Percentiles rank a stretch among this genome's conserved stretches.
Evolutionary conservation across 2,113 vertebrate genomes (phyloP).

Genomic region (Leptosomus discolor): DNA sequence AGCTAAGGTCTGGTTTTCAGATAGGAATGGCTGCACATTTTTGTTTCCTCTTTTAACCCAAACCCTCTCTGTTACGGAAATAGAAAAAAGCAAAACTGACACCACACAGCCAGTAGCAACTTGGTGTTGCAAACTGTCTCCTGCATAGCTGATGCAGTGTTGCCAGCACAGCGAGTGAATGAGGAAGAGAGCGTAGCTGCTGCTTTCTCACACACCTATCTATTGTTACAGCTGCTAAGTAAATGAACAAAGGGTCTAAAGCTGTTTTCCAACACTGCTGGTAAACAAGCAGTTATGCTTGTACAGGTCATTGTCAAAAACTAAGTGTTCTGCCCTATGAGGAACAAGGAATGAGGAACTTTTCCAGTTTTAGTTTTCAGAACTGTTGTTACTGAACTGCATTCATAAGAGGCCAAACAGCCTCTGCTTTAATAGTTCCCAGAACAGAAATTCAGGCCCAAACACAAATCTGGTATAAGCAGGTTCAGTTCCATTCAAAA

Average conservation of each 20-base stretch:
- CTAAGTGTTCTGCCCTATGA: background rate
- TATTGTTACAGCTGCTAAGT: background rate
- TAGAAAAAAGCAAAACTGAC: background rate
- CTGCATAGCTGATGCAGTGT: background rate
- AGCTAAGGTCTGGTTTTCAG: slow-evolving; percentile 29
- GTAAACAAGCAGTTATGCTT: background rate
- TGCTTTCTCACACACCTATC: background rate
- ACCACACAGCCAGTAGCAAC: background rate
- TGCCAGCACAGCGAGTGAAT: background rate
- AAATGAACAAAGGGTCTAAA: background rate
- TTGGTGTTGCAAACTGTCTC: background rate
- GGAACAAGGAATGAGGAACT: slow-evolving; percentile 14
- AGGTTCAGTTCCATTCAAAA: background rate
- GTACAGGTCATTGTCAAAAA: background rate
- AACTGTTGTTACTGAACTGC: background rate
- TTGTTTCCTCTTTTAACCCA: slow-evolving; percentile 61
- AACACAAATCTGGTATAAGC: background rate
- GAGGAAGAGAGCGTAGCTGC: background rate
- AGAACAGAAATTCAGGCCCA: background rate
- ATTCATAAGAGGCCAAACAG: background rate
- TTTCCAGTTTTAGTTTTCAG: background rate
- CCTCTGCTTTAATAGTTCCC: background rate
- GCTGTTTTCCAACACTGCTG: background rate
- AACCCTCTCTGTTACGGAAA: slow-evolving; percentile 25
- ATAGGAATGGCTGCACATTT: background rate